Evolutionary conservation across 2,113 vertebrate genomes (phyloP), one percentile per base, ranked within the genome.

Genomic region (Barnardius zonarius): DNA sequence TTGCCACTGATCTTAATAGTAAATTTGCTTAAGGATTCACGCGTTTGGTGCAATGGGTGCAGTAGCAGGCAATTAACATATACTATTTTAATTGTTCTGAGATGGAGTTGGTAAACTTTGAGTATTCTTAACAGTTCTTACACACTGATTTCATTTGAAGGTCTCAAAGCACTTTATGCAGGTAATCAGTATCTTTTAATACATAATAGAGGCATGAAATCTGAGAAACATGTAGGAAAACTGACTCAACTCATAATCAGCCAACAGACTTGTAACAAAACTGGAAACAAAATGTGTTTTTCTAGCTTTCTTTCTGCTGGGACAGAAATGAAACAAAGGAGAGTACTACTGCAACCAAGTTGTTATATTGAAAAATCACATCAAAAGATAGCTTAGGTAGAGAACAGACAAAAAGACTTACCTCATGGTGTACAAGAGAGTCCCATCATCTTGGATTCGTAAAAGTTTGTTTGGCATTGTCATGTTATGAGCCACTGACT

Each of bases 381-480:
- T 8, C 1, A 7, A 83, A 35, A 87, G 93, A 83, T 5, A 83
- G 22, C 13, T 44, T 59, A 39, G 75, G 17, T 4, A 62, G 15
- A 66, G 33, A 63, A 62, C 5, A 67, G 55, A 86, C 4, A 19
- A 54, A 27, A 77, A 89, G 39, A 39, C 22, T 17, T 98, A 99
- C 99, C 99, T 99, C 99, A 99, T 99, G 44, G 99, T 99, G 94
- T 99, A 99, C 23, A 99, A 96, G 43, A 99, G 97, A 1, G 99
- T 99, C 20, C 99, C 99, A 5, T 99, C 99, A 30, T 99, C 99
- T 95, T 99, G 98, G 90, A 99, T 99, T 94, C 99, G 97, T 77
- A 99, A 94, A n/a, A 99, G 98, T 66, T 99, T 99, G 85, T 99
- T 99, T 41, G 99, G 99, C 99, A 99, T 99, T 18, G 99, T 99